Conservation (phyloP, 2,113 vertebrate genomes). For the Salminus brasiliensis region DNA sequence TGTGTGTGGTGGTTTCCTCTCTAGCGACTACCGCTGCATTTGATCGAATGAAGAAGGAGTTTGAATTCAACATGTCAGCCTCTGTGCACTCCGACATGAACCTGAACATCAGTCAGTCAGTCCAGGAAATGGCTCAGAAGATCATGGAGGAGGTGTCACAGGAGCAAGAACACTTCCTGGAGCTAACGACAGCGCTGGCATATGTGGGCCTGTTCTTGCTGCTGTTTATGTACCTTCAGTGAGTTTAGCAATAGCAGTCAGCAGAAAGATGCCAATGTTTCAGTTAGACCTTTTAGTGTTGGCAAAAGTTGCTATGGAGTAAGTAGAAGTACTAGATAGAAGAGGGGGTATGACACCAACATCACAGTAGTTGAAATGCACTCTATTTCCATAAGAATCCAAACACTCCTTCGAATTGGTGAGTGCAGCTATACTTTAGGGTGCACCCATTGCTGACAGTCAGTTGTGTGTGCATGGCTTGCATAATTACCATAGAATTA, state of each 20-base stretch:
- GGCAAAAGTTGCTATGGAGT: not conserved
- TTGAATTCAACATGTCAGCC: slow-evolving; percentile 85
- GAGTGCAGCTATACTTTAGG: no score
- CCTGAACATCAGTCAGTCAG: slow-evolving; percentile 76
- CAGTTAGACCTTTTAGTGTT: not conserved
- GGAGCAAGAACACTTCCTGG: slow-evolving; percentile 59
- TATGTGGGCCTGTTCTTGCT: slow-evolving; percentile 73
- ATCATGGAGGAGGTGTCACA: slow-evolving; percentile 74
- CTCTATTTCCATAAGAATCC: no score
- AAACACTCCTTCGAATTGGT: no score
- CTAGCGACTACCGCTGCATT: slow-evolving; percentile 75
- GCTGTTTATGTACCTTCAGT: slow-evolving; percentile 77
- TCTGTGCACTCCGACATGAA: slow-evolving; percentile 70
- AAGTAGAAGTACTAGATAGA: not conserved
- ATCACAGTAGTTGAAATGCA: no score
- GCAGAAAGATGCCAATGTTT: not conserved
- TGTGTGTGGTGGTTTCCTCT: not conserved
- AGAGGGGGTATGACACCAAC: no score
- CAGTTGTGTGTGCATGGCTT: no score
- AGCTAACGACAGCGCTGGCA: slow-evolving; percentile 62
- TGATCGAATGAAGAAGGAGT: slow-evolving; percentile 77
- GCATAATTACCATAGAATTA: no score
- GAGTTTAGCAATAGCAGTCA: slow-evolving; percentile 51
- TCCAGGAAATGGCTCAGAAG: slow-evolving; percentile 76
- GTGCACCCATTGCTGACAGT: no score